These are phyloP conservation scores for Apomyelois bistriatella DNA, from an alignment of 2,888 invertebrate species.

Conservation along the genomic window DNA sequence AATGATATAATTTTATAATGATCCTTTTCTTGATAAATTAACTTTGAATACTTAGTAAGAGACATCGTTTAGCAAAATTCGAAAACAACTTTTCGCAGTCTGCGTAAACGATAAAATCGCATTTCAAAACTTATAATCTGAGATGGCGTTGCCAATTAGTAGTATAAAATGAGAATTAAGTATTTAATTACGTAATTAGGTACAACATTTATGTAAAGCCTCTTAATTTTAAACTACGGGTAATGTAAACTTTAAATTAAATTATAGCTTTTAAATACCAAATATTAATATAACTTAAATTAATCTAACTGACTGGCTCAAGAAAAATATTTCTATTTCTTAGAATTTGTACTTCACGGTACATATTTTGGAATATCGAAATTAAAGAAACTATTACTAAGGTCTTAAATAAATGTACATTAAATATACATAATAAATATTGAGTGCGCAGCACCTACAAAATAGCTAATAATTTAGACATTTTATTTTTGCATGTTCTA, in stretches of 20 bases:
- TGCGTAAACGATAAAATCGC: background rate
- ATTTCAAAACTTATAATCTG: background rate
- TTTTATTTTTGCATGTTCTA: background rate
- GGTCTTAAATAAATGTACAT: background rate
- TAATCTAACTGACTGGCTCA: slow-evolving; percentile 21
- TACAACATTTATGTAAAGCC: too few relatives aligned
- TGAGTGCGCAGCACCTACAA: too few relatives aligned
- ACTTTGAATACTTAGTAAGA: background rate
- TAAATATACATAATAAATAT: too few relatives aligned
- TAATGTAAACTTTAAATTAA: too few relatives aligned
- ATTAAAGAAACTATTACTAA: background rate
- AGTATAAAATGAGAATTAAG: background rate
- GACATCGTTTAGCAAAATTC: slow-evolving; percentile 9
- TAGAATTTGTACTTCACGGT: background rate
- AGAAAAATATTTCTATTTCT: background rate
- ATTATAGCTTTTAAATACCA: too few relatives aligned
- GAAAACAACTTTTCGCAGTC: slow-evolving; percentile 9
- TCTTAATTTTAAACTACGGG: too few relatives aligned
- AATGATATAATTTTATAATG: too few relatives aligned
- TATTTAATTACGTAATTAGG: background rate
- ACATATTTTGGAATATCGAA: background rate
- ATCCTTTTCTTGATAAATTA: too few relatives aligned
- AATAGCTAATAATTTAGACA: background rate
- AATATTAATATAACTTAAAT: slow-evolving; percentile 12
- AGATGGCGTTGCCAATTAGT: background rate